A percentile compares a stretch with the other conserved stretches of the same genome.
Conservation (phyloP, 2,797 vertebrate genomes). For the Thaleichthys pacificus region DNA sequence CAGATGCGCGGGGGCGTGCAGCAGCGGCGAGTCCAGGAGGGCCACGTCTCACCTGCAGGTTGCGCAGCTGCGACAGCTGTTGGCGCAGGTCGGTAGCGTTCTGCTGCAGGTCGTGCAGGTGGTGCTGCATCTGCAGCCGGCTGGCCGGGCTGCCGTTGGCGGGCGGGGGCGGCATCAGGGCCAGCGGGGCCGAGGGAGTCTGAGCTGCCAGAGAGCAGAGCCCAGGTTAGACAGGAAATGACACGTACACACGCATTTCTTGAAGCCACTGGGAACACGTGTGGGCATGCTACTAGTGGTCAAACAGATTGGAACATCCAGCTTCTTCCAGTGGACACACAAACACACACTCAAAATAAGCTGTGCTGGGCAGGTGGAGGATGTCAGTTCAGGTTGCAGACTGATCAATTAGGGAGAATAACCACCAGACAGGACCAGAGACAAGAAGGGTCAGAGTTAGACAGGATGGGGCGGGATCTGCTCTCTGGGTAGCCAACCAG, state of each 20-base stretch:
- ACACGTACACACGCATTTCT: constrained; percentile 29
- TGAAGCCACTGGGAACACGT: constrained; percentile 30
- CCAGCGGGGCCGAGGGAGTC: constrained; percentile 83
- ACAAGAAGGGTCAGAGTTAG: constrained; percentile 13
- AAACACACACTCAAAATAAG: constrained; percentile 12
- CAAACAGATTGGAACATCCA: constrained; percentile 46
- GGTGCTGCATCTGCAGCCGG: constrained; percentile 92
- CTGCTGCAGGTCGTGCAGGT: constrained; percentile 92
- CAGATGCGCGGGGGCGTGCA: constrained; percentile 3
- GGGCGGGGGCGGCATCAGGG: constrained; percentile 85
- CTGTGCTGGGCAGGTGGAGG: constrained; percentile 11
- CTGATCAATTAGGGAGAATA: neutral
- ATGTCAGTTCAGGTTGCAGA: neutral
- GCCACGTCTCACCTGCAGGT: constrained; percentile 83
- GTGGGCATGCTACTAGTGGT: constrained; percentile 63
- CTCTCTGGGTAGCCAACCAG: constrained; percentile 40
- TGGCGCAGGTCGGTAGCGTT: constrained; percentile 92
- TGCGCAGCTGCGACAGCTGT: constrained; percentile 89
- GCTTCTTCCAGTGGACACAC: constrained; percentile 16
- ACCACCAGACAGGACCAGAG: constrained; percentile 25
- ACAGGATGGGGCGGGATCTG: constrained; percentile 4
- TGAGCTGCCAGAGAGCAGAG: constrained; percentile 68
- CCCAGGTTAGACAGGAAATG: constrained; percentile 27
- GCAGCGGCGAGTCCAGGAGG: neutral
- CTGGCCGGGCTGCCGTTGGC: constrained; percentile 75